These are phyloP conservation scores for Tetramorium alpestre DNA, from an alignment of 1,140 invertebrate genomes.

Conservation along the genomic window DNA sequence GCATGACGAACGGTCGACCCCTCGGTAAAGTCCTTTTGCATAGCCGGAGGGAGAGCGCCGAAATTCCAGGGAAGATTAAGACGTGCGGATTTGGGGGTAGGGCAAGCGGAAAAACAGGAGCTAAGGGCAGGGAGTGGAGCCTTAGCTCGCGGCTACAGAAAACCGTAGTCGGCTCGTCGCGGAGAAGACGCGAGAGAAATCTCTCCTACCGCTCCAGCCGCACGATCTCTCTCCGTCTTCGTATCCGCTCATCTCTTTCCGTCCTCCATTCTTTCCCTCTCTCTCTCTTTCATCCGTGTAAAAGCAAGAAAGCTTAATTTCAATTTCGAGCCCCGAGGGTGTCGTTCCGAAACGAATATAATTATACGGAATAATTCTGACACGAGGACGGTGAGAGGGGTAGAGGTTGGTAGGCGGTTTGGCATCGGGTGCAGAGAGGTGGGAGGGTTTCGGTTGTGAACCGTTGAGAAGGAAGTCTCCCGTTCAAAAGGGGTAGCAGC, in stretches of 20 bases:
- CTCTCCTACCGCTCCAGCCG: slow-evolving; percentile 25
- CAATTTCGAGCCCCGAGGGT: slow-evolving; percentile 85
- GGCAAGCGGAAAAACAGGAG: slow-evolving; percentile 74
- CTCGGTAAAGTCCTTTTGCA: slow-evolving; percentile 69
- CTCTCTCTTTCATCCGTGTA: slow-evolving; percentile 44
- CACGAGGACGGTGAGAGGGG: slow-evolving; percentile 68
- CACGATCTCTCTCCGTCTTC: slow-evolving; percentile 47
- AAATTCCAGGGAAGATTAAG: slow-evolving; percentile 74
- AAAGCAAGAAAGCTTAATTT: slow-evolving; percentile 84
- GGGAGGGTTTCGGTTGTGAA: slow-evolving; percentile 44
- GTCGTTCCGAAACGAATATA: slow-evolving; percentile 86
- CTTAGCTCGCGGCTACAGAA: slow-evolving; percentile 80
- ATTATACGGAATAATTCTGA: slow-evolving; percentile 86
- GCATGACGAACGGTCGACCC: slow-evolving; percentile 67
- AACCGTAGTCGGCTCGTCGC: slow-evolving; percentile 65
- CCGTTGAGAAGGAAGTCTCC: slow-evolving; percentile 63
- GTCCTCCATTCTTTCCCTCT: neutral
- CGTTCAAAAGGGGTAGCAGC: slow-evolving; percentile 54
- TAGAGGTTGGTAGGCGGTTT: slow-evolving; percentile 46
- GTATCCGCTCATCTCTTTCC: neutral
- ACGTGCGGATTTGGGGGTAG: slow-evolving; percentile 74
- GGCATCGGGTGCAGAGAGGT: slow-evolving; percentile 25
- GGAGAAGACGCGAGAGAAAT: slow-evolving; percentile 51
- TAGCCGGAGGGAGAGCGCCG: slow-evolving; percentile 64
- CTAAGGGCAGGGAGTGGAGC: slow-evolving; percentile 72